These are phyloP conservation scores for Petrosia ficiformis DNA, from an alignment of 37 sponge, comb jelly and placozoan genomes.

Conservation along the genomic window DNA sequence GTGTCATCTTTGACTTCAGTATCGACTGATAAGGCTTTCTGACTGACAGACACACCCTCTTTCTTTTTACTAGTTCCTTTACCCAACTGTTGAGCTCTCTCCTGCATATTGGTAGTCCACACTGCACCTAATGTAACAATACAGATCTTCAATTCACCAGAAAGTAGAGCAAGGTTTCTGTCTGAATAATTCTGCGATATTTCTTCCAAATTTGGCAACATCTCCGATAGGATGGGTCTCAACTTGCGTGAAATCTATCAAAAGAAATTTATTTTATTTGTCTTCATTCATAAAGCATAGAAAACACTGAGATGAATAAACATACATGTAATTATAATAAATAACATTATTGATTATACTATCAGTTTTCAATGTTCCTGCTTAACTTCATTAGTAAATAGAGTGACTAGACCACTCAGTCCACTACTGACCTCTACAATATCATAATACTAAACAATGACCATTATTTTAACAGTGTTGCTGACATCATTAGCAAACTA, in stretches of 20 bases:
- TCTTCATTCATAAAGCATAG: too few species aligned
- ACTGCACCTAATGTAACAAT: conserved; percentile 79
- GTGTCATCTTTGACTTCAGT: neutral
- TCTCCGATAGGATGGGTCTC: conserved; percentile 21
- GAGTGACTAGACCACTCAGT: too few species aligned
- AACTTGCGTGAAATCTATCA: conserved; percentile 19
- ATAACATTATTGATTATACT: too few species aligned
- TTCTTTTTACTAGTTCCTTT: neutral
- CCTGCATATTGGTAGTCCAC: conserved; percentile 45
- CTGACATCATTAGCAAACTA: too few species aligned
- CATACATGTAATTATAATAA: too few species aligned
- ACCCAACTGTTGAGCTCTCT: conserved; percentile 7
- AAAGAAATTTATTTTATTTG: too few species aligned
- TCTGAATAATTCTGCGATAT: conserved; percentile 46
- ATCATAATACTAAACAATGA: too few species aligned
- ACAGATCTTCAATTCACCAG: conserved; percentile 69
- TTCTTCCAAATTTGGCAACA: conserved; percentile 25
- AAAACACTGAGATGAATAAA: too few species aligned
- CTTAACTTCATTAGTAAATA: too few species aligned
- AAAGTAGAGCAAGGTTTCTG: conserved; percentile 32
- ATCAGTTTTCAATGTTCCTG: too few species aligned
- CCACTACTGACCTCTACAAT: too few species aligned
- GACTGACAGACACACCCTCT: neutral
- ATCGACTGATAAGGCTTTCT: neutral
- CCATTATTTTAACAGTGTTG: too few species aligned